A percentile compares a stretch with the other conserved stretches of the same genome.
phyloP scores from a whole-genome alignment of 2,113 vertebrate species.

The Macrotis lagotis region DNA sequence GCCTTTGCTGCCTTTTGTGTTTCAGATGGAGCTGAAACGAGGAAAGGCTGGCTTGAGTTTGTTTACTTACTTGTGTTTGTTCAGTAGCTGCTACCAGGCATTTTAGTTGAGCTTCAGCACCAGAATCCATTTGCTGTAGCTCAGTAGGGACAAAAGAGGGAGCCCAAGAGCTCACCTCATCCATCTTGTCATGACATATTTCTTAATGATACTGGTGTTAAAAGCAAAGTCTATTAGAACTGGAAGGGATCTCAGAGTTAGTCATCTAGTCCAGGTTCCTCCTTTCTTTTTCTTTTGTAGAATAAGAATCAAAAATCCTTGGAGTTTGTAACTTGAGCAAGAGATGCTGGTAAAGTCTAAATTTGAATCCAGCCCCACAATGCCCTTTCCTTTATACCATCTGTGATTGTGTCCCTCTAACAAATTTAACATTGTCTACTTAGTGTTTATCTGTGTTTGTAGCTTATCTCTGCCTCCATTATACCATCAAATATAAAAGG shows the following conservation, averaged over 20 bases:
- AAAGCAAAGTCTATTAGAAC: background rate
- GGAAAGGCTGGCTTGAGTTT: background rate
- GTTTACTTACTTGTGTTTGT: background rate
- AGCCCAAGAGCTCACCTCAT: constrained; percentile 60
- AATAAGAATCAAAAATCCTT: background rate
- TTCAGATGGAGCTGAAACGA: constrained; percentile 46
- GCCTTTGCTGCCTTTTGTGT: constrained; percentile 44
- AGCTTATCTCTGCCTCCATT: background rate
- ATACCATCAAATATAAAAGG: background rate
- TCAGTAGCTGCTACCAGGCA: background rate
- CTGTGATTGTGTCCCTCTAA: background rate
- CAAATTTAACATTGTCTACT: background rate
- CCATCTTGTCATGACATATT: background rate
- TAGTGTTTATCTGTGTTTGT: background rate
- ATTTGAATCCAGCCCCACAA: background rate
- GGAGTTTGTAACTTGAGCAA: background rate
- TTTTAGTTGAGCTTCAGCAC: background rate
- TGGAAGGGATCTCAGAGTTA: background rate
- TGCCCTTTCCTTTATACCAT: background rate
- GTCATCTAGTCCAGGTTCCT: background rate
- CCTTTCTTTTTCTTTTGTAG: background rate
- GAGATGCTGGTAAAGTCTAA: background rate
- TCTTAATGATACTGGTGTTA: background rate
- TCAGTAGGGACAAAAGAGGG: constrained; percentile 68
- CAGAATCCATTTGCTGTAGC: constrained; percentile 39